Evolutionary conservation across 1,140 invertebrate species (phyloP).

Genomic region (Coboldia fuscipes): DNA sequence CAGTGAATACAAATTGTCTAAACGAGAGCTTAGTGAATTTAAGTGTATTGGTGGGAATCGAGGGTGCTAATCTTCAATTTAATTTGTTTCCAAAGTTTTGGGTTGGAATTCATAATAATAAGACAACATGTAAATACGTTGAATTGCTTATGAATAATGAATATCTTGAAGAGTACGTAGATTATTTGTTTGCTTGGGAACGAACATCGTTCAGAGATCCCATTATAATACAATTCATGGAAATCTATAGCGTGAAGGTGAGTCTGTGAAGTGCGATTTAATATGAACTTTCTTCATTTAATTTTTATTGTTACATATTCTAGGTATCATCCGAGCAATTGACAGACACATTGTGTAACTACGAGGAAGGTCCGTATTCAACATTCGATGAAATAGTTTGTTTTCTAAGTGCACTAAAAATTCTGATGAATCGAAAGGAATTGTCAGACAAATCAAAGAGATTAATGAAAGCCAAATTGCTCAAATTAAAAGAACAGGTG

Average conservation of each 20-base stretch:
- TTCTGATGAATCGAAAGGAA: background rate
- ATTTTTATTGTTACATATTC: background rate
- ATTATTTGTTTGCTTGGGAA: constrained; percentile 15
- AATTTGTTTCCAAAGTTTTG: constrained; percentile 21
- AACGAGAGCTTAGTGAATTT: constrained; percentile 19
- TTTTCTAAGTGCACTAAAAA: background rate
- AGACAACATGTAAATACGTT: constrained; percentile 18
- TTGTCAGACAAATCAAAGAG: background rate
- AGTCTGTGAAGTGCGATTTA: background rate
- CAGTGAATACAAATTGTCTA: constrained; percentile 30
- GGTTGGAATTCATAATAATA: constrained; percentile 21
- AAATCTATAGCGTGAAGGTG: constrained; percentile 19
- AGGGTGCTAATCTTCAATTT: constrained; percentile 18
- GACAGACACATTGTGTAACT: no score
- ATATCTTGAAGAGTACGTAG: constrained; percentile 16
- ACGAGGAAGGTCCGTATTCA: no score
- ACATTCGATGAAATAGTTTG: no score
- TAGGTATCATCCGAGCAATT: no score
- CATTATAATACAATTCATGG: constrained; percentile 17
- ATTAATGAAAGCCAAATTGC: no score
- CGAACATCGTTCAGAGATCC: constrained; percentile 17
- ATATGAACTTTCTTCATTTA: background rate
- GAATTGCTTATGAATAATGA: constrained; percentile 16
- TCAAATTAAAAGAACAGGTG: no score
- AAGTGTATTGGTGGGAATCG: constrained; percentile 18